These are phyloP conservation scores for Spisula subtruncata DNA, from an alignment of 2,888 invertebrate genomes.

Conservation along the genomic window DNA sequence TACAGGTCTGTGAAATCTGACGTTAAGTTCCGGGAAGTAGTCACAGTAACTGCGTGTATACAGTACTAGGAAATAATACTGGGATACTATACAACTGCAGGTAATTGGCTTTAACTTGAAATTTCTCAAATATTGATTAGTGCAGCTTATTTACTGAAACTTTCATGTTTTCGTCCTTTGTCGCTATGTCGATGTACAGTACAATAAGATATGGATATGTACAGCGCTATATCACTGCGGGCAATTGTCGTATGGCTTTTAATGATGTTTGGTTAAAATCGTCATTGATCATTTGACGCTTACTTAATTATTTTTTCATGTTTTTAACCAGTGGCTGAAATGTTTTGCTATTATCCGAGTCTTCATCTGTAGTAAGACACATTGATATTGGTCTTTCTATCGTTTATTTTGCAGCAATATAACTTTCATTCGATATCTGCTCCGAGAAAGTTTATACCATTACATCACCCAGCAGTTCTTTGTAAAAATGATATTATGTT, in stretches of 20 bases:
- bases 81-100: background rate
- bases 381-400: background rate
- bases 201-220: too few species aligned
- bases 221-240: too few species aligned
- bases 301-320: constrained; percentile 9
- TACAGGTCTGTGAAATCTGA: background rate
- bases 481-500: too few species aligned
- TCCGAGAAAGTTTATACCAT: background rate
- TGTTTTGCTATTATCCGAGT: background rate
- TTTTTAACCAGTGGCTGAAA: background rate
- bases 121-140: background rate
- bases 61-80: constrained; percentile 5
- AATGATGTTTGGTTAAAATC: too few species aligned
- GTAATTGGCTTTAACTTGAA: background rate
- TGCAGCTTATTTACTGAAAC: too few species aligned
- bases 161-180: too few species aligned
- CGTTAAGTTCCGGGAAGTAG: background rate
- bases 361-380: background rate
- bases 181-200: too few species aligned
- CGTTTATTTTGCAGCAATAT: too few species aligned
- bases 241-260: too few species aligned
- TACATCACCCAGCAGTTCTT: background rate
- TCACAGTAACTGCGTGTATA: background rate
- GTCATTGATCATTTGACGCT: background rate
- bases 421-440: too few species aligned